Conservation (phyloP, 2,797 vertebrate genomes). For the Gambelia wislizenii region DNA sequence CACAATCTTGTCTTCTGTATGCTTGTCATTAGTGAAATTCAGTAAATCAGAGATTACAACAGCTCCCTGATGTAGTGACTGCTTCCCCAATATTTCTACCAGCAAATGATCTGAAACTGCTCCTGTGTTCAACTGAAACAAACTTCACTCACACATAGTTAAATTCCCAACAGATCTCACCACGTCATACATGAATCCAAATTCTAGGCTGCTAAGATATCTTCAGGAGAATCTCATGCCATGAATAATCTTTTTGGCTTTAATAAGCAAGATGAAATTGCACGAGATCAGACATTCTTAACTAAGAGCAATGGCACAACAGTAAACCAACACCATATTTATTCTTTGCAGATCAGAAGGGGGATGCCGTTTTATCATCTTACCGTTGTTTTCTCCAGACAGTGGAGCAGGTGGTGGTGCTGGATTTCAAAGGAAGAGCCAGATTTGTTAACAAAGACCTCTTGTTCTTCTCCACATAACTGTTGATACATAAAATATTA, state of each 20-base stretch:
- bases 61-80: neutral
- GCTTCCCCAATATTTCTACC: neutral
- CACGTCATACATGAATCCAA: neutral
- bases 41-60: neutral
- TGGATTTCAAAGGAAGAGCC: conserved; percentile 90
- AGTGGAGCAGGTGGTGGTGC: conserved; percentile 94
- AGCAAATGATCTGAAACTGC: neutral
- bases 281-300: conserved; percentile 38
- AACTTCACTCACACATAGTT: neutral
- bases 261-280: conserved; percentile 27
- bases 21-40: neutral
- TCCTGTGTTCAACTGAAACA: neutral
- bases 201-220: neutral
- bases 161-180: neutral
- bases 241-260: conserved; percentile 27
- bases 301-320: conserved; percentile 33
- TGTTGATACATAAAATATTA: conserved; percentile 77
- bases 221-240: neutral
- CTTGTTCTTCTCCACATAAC: conserved; percentile 90
- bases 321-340: conserved; percentile 45
- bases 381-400: conserved; percentile 97
- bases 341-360: conserved; percentile 24
- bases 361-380: conserved; percentile 67
- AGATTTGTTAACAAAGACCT: conserved; percentile 88
- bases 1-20: neutral